Evolutionary conservation across 2,888 invertebrate species (phyloP).

Genomic region (Nowickia ferox): DNA sequence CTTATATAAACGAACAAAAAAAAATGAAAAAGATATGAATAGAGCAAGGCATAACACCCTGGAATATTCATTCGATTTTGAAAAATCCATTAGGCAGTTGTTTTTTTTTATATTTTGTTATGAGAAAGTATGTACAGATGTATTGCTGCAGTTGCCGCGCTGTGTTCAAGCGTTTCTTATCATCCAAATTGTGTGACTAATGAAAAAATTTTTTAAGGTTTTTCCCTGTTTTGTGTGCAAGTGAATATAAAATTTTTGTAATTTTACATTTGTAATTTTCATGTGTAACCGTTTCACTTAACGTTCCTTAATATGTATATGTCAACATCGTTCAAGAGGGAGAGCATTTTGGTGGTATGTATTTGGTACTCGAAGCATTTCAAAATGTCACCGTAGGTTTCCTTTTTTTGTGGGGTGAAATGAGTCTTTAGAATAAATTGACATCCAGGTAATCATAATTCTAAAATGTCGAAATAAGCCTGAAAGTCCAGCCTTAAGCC

Average conservation of each 20-base stretch:
- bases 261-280: conserved; percentile 18
- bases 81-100: conserved; percentile 65
- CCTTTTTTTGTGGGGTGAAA: not conserved
- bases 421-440: no score
- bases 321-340: conserved; percentile 21
- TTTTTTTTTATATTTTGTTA: conserved; percentile 23
- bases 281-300: conserved; percentile 38
- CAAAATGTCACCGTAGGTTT: not conserved
- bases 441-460: no score
- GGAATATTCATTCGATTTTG: conserved; percentile 43
- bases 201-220: conserved; percentile 61
- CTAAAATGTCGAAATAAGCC: no score
- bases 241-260: conserved; percentile 33
- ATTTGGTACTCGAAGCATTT: not conserved
- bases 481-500: no score
- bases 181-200: conserved; percentile 66
- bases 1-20: conserved; percentile 24
- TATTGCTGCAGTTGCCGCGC: conserved; percentile 41
- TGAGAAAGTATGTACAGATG: not conserved
- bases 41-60: conserved; percentile 62
- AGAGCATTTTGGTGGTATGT: not conserved
- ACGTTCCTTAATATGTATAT: conserved; percentile 20
- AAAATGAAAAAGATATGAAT: conserved; percentile 1
- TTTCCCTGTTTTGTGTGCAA: conserved; percentile 4
- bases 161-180: conserved; percentile 53